Evolutionary conservation across 1,140 invertebrate species (phyloP).

Genomic region (Drosophila triauraria): DNA sequence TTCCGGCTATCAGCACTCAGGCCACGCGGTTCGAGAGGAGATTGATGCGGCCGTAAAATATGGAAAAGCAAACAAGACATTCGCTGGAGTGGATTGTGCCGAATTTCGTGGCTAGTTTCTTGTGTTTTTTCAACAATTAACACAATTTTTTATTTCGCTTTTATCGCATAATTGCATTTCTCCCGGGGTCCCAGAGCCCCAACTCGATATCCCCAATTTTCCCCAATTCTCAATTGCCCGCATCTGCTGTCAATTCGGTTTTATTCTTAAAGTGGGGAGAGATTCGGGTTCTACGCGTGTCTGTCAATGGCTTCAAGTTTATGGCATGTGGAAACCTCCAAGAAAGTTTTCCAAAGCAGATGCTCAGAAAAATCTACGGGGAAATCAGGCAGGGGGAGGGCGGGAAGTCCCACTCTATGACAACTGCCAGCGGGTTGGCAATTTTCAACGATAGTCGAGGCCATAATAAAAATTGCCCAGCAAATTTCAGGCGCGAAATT

Average conservation of each 20-base stretch:
- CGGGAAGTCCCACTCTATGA: constrained; percentile 24
- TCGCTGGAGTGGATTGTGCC: constrained; percentile 20
- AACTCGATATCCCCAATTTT: constrained; percentile 17
- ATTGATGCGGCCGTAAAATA: constrained; percentile 69
- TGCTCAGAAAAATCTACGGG: constrained; percentile 12
- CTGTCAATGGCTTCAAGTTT: constrained; percentile 72
- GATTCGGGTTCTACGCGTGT: constrained; percentile 52
- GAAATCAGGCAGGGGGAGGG: neutral
- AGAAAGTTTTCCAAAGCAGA: constrained; percentile 31
- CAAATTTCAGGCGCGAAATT: constrained; percentile 58
- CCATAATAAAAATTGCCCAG: constrained; percentile 41
- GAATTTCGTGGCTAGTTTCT: constrained; percentile 39
- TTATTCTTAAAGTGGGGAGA: constrained; percentile 25
- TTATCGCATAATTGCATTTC: constrained; percentile 73
- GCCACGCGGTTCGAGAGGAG: constrained; percentile 25
- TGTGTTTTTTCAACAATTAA: constrained; percentile 54
- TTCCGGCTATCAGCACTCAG: constrained; percentile 70
- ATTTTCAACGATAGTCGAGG: constrained; percentile 23
- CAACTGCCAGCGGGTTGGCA: constrained; percentile 52
- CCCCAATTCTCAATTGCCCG: constrained; percentile 68
- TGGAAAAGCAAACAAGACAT: constrained; percentile 39
- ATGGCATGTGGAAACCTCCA: constrained; percentile 56
- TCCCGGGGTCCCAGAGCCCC: neutral
- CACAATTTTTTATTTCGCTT: constrained; percentile 74
- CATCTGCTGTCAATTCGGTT: constrained; percentile 50